Evolutionary conservation across 2,113 vertebrate species (phyloP).

Genomic region (Cettia cetti): DNA sequence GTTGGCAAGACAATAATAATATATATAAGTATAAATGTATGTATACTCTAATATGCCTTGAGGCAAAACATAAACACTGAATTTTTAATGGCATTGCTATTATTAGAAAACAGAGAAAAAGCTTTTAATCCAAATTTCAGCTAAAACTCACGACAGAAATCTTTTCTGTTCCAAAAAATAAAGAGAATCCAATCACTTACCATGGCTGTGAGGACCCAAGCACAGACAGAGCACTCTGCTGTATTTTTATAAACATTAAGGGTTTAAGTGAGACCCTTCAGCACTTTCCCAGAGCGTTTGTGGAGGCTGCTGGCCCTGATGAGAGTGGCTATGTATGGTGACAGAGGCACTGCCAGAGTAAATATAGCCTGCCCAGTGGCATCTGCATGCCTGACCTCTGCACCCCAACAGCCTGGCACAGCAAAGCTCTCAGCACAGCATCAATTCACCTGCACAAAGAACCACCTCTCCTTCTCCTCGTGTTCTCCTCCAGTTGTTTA

Average conservation of each 20-base stretch:
- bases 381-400: conserved; percentile 56
- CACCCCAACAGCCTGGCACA: neutral
- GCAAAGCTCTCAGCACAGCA: neutral
- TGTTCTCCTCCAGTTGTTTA: accelerated
- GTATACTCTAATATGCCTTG: neutral
- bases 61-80: neutral
- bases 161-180: neutral
- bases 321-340: conserved; percentile 52
- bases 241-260: neutral
- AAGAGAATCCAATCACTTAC: conserved; percentile 57
- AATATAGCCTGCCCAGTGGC: conserved; percentile 67
- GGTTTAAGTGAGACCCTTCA: conserved; percentile 24
- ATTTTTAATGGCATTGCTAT: neutral
- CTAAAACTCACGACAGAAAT: neutral
- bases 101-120: neutral
- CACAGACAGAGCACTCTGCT: neutral
- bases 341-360: conserved; percentile 51
- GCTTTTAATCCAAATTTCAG: neutral
- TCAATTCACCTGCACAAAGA: neutral
- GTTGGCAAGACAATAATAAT: neutral
- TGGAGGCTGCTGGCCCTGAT: conserved; percentile 23
- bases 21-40: neutral
- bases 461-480: neutral
- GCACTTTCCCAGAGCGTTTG: conserved; percentile 36
- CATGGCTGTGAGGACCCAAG: neutral